Evolutionary conservation across 2,113 vertebrate species (phyloP).

Genomic region (Astur gentilis): DNA sequence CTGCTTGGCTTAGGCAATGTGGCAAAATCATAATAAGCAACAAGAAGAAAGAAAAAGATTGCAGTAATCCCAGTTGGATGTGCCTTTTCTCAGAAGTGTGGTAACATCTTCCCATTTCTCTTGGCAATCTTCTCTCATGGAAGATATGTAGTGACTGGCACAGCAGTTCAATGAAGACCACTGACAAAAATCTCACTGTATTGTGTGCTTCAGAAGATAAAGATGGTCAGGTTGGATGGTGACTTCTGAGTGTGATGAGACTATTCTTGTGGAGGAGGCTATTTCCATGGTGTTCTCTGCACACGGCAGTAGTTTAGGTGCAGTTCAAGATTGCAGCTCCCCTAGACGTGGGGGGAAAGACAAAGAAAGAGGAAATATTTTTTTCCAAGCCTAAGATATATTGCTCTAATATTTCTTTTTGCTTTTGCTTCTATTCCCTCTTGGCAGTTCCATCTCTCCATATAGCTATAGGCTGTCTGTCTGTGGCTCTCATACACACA

Average conservation of each 20-base stretch:
- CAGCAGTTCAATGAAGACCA: neutral
- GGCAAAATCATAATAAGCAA: no score
- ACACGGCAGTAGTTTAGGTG: neutral
- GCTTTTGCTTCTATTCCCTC: neutral
- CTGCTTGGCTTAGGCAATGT: neutral
- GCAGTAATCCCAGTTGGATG: accelerated
- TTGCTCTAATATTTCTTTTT: neutral
- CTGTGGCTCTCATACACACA: neutral
- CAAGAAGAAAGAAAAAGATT: accelerated
- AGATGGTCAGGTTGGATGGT: neutral
- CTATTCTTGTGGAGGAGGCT: accelerated
- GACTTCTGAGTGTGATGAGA: neutral
- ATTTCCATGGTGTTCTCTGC: neutral
- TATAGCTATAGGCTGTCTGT: constrained; percentile 35
- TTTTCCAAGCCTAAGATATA: neutral
- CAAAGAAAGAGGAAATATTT: neutral
- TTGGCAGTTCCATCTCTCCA: constrained; percentile 14
- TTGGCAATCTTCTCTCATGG: neutral
- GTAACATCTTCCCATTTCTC: neutral
- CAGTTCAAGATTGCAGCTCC: neutral
- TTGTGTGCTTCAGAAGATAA: accelerated
- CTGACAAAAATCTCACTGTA: accelerated
- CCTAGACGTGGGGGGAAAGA: neutral
- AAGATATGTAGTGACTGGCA: accelerated
- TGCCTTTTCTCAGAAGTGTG: accelerated